Evolutionary conservation across 2,113 vertebrate genomes (phyloP).

Genomic region (Tetraodon nigroviridis): DNA sequence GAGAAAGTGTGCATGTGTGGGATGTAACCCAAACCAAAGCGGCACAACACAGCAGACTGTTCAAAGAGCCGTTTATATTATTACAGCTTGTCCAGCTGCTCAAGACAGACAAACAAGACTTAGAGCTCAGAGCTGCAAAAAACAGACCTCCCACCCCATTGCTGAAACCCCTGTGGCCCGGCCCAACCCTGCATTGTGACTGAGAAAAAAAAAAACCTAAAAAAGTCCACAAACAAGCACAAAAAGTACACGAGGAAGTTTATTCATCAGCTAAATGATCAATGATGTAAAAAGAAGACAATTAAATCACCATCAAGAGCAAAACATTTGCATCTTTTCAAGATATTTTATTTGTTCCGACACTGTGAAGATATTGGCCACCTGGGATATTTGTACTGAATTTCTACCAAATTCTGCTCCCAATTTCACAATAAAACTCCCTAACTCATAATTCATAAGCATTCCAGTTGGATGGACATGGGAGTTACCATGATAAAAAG

Average conservation of each 20-base stretch:
- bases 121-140: constrained; percentile 65
- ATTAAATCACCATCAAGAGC: constrained; percentile 24
- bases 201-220: constrained; percentile 53
- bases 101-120: constrained; percentile 76
- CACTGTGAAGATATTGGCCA: constrained; percentile 2
- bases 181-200: constrained; percentile 51
- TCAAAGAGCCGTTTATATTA: constrained; percentile 79
- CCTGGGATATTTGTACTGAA: constrained; percentile 14
- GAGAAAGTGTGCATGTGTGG: constrained; percentile 45
- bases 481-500: constrained; percentile 26
- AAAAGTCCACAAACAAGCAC: constrained; percentile 60
- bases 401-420: constrained; percentile 4
- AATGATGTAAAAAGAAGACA: constrained; percentile 29
- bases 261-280: background rate
- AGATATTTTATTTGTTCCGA: constrained; percentile 5
- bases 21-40: constrained; percentile 67
- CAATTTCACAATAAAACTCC: constrained; percentile 9
- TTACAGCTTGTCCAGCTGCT: constrained; percentile 79
- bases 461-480: constrained; percentile 2
- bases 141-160: constrained; percentile 63
- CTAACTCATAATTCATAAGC: background rate
- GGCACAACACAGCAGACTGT: constrained; percentile 71
- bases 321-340: background rate
- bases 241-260: constrained; percentile 39
- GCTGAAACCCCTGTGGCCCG: constrained; percentile 55